A percentile compares a stretch with the other conserved stretches of the same genome.
Evolutionary conservation across 2,113 vertebrate species (phyloP).

Genomic region (Nibea albiflora): DNA sequence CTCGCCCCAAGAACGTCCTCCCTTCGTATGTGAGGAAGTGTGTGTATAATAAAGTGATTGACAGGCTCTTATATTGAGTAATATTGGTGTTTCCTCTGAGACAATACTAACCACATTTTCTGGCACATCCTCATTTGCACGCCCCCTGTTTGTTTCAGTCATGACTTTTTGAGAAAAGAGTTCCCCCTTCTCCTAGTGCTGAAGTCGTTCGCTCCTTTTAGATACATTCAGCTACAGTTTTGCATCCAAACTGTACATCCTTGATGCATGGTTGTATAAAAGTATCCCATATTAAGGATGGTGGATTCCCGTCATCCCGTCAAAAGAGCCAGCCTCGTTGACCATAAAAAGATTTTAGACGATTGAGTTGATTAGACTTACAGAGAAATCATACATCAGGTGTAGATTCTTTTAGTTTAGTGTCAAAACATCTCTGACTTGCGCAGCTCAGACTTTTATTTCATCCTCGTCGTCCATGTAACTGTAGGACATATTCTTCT

Average conservation of each 20-base stretch:
- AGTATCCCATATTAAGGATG: conserved; percentile 4
- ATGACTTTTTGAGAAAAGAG: not conserved
- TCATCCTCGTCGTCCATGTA: conserved; percentile 91
- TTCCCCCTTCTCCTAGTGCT: not conserved
- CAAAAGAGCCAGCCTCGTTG: conserved; percentile 51
- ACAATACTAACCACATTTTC: conserved; percentile 25
- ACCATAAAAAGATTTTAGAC: not conserved
- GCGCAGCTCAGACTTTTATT: conserved; percentile 90
- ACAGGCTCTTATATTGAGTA: conserved; percentile 20
- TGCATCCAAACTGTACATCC: conserved; percentile 40
- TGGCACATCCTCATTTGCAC: conserved; percentile 42
- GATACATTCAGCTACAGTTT: conserved; percentile 63
- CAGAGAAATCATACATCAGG: conserved; percentile 33
- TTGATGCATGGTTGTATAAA: conserved; percentile 15
- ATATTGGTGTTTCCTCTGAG: conserved; percentile 27
- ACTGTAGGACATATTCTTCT: conserved; percentile 82
- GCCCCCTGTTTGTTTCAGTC: conserved; percentile 16
- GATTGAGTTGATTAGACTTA: conserved; percentile 32
- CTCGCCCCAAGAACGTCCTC: not conserved
- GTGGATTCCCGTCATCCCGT: conserved; percentile 10
- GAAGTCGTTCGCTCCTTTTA: conserved; percentile 41
- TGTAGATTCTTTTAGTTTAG: conserved; percentile 3
- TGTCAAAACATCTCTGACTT: conserved; percentile 14
- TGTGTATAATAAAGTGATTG: conserved; percentile 37
- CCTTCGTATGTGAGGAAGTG: conserved; percentile 26